Conservation (phyloP, 2,113 vertebrate species). For the Lethenteron camtschaticum region DNA sequence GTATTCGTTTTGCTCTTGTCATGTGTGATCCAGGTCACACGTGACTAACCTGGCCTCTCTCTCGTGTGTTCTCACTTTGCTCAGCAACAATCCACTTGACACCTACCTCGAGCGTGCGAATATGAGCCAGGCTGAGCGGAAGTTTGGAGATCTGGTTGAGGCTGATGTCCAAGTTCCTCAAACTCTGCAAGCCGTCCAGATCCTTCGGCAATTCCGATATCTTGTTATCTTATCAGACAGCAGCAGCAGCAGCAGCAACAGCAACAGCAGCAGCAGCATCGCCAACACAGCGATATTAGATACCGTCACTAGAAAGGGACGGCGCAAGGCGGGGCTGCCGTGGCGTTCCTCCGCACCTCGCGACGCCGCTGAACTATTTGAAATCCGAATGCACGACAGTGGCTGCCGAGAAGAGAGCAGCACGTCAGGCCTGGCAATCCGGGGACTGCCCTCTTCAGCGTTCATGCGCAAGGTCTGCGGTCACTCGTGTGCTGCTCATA, state of each 20-base stretch:
- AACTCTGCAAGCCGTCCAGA: constrained; percentile 31
- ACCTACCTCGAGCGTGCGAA: constrained; percentile 47
- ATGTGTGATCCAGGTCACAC: too few species aligned
- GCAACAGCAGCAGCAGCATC: neutral
- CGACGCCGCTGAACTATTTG: neutral
- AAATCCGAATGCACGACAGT: neutral
- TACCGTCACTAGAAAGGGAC: neutral
- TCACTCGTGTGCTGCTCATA: too few species aligned
- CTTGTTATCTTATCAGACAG: constrained; percentile 32
- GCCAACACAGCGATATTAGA: neutral
- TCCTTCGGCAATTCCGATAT: constrained; percentile 36
- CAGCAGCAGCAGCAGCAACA: neutral
- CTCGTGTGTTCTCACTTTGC: too few species aligned
- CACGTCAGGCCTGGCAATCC: too few species aligned
- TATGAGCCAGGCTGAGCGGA: constrained; percentile 32
- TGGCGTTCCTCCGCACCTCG: too few species aligned
- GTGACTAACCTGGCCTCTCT: too few species aligned
- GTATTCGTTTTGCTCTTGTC: too few species aligned
- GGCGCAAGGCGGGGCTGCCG: neutral
- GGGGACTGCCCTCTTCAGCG: too few species aligned
- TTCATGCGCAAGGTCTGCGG: too few species aligned
- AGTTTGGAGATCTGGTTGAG: constrained; percentile 39
- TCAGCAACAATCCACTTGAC: too few species aligned
- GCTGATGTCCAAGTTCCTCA: constrained; percentile 46
- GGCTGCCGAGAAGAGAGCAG: too few species aligned